A percentile compares a stretch with the other conserved stretches of the same genome.
Evolutionary conservation across 2,888 invertebrate species (phyloP).

Genomic region (Cataglyphis cursor): DNA sequence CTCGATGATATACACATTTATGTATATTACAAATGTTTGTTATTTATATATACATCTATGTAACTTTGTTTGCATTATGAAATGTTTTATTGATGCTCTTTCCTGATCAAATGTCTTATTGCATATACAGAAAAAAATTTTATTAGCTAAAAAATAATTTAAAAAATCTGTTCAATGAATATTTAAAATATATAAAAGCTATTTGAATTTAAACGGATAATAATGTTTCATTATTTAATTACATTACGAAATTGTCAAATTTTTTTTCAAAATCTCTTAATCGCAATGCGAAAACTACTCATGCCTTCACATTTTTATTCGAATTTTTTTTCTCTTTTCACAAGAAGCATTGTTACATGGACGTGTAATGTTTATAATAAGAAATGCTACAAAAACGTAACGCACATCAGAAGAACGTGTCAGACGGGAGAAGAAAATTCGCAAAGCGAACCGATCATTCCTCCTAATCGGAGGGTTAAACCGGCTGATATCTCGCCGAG

Average conservation of each 20-base stretch:
- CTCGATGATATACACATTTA: neutral
- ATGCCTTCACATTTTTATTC: neutral
- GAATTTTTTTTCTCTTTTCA: neutral
- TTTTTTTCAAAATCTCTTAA: neutral
- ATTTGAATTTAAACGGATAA: neutral
- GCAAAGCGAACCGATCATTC: slow-evolving; percentile 11
- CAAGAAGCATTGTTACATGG: neutral
- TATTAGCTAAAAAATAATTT: neutral
- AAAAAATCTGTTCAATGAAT: neutral
- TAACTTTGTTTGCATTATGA: neutral
- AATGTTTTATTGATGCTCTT: neutral
- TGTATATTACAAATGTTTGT: neutral
- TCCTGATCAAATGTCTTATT: neutral
- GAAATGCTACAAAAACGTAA: neutral
- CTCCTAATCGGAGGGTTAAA: slow-evolving; percentile 35
- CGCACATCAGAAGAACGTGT: neutral
- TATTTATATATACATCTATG: no score
- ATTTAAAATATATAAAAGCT: neutral
- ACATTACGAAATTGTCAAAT: neutral
- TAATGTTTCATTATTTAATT: neutral
- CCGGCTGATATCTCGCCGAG: slow-evolving; percentile 57
- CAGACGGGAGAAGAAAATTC: slow-evolving; percentile 26
- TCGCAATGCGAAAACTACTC: neutral
- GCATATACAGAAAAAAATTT: neutral
- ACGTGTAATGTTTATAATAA: neutral